Evolutionary conservation across 1,140 invertebrate species (phyloP), one percentile per base, ranked within the genome.

Genomic region (Magallana ariakensis): DNA sequence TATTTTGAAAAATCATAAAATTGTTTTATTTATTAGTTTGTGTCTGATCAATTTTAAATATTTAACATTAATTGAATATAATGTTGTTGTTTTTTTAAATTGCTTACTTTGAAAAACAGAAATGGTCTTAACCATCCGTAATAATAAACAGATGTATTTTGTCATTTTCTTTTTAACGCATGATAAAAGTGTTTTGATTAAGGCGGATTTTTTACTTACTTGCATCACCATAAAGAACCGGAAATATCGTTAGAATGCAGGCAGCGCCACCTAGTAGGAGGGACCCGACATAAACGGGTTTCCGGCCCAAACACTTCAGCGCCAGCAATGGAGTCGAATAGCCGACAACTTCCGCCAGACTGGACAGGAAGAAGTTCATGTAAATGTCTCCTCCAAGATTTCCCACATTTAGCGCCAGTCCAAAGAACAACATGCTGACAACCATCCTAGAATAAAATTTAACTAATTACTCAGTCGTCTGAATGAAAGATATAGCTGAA

Each of bases 281-380:
- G 55, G 87, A 87, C 15, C 80, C 19, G 83, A 89, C 87, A 83
- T 91, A 88, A 15, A 90, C 46, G n/a, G 84, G 55, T 75, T 92
- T 91, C 10, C 91, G 75, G 8, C 91, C 91, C 15, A 89, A 26
- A 53, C 88, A 55, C 80, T 90, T 89, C 0, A 92, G 66, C 13
- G 90, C 66, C 46, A 91, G 19, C 19, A 92, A 56, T 54, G 89
- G 89, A n/a, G 87, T 75, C 2, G 22, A 84, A 91, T 97, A 97
- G 1, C 96, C 97, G 0, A 97, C 96, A 86, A 97, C 95, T 94
- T 98, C 97, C 0, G 97, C 97, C 5, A 96, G 92, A 0, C 97
- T 97, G n/a, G 84, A 83, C 16, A 93, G 22, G 53, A 90, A 85
- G 82, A 90, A 91, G 89, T 92, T 93, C n/a, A 92, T 55, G 88